These are phyloP conservation scores for Cryptophagus acutangulus DNA, from an alignment of 2,888 invertebrate genomes.

Conservation along the genomic window DNA sequence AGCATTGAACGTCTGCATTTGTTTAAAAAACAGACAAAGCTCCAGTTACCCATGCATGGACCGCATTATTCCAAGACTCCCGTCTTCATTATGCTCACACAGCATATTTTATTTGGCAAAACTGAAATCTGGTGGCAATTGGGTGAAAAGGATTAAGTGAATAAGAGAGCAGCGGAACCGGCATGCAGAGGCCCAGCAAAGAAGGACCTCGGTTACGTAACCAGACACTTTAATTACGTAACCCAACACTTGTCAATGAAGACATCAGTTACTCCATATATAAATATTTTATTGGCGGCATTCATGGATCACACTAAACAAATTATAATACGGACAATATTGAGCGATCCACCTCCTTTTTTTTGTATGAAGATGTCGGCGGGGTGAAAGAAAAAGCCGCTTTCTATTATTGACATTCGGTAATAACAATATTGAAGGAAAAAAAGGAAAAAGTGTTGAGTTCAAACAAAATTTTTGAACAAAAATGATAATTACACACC, in stretches of 20 bases:
- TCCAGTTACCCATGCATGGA: slow-evolving; percentile 27
- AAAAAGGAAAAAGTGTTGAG: too few relatives aligned
- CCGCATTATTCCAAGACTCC: too few relatives aligned
- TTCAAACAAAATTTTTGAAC: too few relatives aligned
- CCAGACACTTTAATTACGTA: slow-evolving; percentile 12
- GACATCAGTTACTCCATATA: slow-evolving; percentile 11
- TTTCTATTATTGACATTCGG: too few relatives aligned
- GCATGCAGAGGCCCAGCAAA: slow-evolving; percentile 2
- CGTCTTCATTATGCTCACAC: too few relatives aligned
- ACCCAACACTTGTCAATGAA: slow-evolving; percentile 11
- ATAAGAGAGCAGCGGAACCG: slow-evolving; percentile 13
- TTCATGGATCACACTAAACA: slow-evolving; percentile 14
- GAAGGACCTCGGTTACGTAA: slow-evolving; percentile 8
- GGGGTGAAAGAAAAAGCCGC: too few relatives aligned
- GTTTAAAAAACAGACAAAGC: slow-evolving; percentile 28
- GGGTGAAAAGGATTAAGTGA: slow-evolving; percentile 12
- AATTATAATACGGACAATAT: slow-evolving; percentile 10
- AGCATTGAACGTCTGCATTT: slow-evolving; percentile 28
- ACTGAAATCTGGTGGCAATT: too few relatives aligned
- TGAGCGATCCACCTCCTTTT: slow-evolving; percentile 8
- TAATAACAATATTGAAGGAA: too few relatives aligned
- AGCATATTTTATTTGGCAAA: too few relatives aligned
- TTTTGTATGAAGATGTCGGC: too few relatives aligned
- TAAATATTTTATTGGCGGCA: slow-evolving; percentile 24
- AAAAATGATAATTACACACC: slow-evolving; percentile 1